phyloP scores from a whole-genome alignment of 2,797 vertebrate species.

The Callimico goeldii region DNA sequence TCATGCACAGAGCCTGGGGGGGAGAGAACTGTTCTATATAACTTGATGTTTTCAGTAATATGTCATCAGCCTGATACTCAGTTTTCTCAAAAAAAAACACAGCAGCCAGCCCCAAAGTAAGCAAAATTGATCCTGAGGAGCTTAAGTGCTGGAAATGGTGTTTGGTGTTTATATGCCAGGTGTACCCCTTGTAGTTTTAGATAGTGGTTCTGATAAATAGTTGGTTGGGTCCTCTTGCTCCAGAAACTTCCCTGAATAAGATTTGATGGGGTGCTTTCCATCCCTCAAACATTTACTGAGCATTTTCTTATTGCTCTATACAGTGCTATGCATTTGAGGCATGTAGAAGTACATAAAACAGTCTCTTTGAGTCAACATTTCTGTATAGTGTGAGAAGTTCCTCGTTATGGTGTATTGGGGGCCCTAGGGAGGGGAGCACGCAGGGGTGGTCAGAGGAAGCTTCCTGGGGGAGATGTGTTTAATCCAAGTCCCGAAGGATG shows the following conservation, averaged over 20 bases:
- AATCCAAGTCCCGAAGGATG: not conserved
- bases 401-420: not conserved
- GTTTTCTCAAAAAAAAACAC: not conserved
- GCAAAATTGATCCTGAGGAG: not conserved
- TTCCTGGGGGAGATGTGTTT: not conserved
- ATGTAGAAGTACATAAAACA: rapidly evolving
- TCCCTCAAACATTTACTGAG: not conserved
- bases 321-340: not conserved
- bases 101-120: not conserved
- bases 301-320: not conserved
- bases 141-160: not conserved
- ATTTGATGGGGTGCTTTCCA: not conserved
- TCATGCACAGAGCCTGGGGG: not conserved
- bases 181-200: not conserved
- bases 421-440: not conserved
- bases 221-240: not conserved
- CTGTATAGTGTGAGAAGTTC: not conserved
- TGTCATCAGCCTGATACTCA: not conserved
- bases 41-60: not conserved
- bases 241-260: not conserved
- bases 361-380: not conserved
- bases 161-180: not conserved
- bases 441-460: not conserved
- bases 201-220: not conserved
- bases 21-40: not conserved